Percentiles rank a stretch among this genome's conserved stretches.
phyloP scores from a whole-genome alignment of 2,888 invertebrate species.

The Drosophila rubida region DNA sequence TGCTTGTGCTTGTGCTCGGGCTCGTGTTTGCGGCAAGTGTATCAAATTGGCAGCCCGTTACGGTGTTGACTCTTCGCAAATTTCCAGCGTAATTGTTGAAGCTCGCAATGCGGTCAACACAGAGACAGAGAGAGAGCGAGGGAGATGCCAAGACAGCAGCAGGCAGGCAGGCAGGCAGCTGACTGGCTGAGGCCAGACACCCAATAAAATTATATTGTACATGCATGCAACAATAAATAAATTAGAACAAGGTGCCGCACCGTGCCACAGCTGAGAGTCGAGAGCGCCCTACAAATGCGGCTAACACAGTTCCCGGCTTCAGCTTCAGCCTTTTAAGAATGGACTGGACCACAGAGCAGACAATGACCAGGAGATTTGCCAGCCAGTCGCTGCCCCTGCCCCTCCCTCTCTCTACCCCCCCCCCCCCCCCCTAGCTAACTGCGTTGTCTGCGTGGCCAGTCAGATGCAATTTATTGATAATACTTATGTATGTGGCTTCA shows the following conservation, averaged over 20 bases:
- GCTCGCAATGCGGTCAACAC: conserved; percentile 63
- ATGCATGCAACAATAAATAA: conserved; percentile 73
- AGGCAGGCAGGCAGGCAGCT: neutral
- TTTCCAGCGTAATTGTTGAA: conserved; percentile 78
- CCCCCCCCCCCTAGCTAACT: conserved; percentile 9
- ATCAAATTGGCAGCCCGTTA: conserved; percentile 72
- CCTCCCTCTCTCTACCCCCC: neutral
- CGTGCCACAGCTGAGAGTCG: conserved; percentile 10
- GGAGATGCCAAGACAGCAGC: conserved; percentile 15
- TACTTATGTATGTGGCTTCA: conserved; percentile 57
- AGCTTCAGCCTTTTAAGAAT: conserved; percentile 57
- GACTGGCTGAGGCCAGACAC: conserved; percentile 40
- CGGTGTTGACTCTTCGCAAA: conserved; percentile 72
- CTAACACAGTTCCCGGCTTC: conserved; percentile 33
- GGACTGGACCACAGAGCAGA: conserved; percentile 32
- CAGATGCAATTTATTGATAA: conserved; percentile 82
- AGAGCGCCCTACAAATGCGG: conserved; percentile 24
- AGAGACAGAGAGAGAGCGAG: no score
- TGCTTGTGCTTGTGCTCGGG: conserved; percentile 4
- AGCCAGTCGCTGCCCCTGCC: neutral
- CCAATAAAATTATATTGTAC: conserved; percentile 74
- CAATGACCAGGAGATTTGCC: conserved; percentile 11
- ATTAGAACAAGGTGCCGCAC: conserved; percentile 76
- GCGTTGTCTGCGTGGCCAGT: conserved; percentile 68
- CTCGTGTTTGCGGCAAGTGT: conserved; percentile 63